Evolutionary conservation across 2,888 invertebrate species (phyloP).

Genomic region (Synanthedon formicaeformis): DNA sequence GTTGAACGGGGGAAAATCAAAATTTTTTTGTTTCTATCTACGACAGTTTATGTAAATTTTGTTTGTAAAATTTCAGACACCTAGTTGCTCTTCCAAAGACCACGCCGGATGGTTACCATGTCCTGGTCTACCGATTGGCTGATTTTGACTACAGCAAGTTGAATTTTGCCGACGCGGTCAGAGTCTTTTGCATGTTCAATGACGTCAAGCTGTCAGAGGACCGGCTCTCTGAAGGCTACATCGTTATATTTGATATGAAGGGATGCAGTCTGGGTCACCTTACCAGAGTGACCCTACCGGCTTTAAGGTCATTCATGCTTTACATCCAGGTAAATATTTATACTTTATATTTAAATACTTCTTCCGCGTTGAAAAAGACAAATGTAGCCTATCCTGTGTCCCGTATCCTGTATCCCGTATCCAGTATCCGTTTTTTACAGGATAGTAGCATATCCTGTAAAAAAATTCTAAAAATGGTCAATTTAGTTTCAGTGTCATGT

Average conservation of each 20-base stretch:
- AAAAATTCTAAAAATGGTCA: too few relatives aligned
- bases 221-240: conserved; percentile 66
- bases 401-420: too few relatives aligned
- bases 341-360: too few relatives aligned
- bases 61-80: conserved; percentile 50
- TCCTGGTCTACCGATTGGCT: conserved; percentile 70
- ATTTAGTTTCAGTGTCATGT: too few relatives aligned
- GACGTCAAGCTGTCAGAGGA: conserved; percentile 75
- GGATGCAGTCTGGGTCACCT: conserved; percentile 75
- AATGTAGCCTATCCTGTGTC: too few relatives aligned
- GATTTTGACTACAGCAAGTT: conserved; percentile 74
- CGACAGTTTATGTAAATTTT: not conserved
- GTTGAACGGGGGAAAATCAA: too few relatives aligned
- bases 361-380: too few relatives aligned
- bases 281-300: conserved; percentile 73
- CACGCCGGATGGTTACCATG: conserved; percentile 73
- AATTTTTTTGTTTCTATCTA: too few relatives aligned
- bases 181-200: conserved; percentile 77
- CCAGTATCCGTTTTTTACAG: too few relatives aligned
- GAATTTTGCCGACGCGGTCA: conserved; percentile 73
- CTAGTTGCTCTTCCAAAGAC: conserved; percentile 72
- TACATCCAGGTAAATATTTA: conserved; percentile 71
- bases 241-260: conserved; percentile 77
- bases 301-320: conserved; percentile 73
- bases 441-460: too few relatives aligned